Percentiles rank a stretch among this genome's conserved stretches.
phyloP scores from a whole-genome alignment of 2,888 invertebrate genomes.

The Campoletis raptor region DNA sequence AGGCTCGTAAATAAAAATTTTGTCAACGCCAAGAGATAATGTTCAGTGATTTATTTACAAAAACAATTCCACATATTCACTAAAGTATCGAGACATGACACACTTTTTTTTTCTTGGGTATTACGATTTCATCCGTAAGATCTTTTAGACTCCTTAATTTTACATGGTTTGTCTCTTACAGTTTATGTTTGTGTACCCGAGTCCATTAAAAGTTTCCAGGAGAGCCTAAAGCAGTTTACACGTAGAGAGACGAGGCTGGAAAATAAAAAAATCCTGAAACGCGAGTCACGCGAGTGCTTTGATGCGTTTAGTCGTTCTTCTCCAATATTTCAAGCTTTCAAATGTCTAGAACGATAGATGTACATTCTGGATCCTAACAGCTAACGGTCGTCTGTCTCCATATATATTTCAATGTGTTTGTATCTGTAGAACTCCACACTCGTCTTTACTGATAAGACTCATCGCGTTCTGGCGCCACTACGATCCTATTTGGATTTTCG shows the following conservation, averaged over 20 bases:
- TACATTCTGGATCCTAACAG: constrained; percentile 37
- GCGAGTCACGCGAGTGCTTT: constrained; percentile 40
- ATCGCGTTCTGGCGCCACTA: constrained; percentile 62
- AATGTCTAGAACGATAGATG: constrained; percentile 53
- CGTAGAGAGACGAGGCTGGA: constrained; percentile 24
- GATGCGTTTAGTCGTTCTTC: constrained; percentile 40
- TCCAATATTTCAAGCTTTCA: constrained; percentile 24
- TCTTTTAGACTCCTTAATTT: constrained; percentile 14
- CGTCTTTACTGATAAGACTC: constrained; percentile 60
- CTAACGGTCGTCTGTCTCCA: constrained; percentile 45
- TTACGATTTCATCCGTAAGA: not conserved
- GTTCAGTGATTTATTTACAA: constrained; percentile 1
- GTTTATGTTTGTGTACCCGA: constrained; percentile 22
- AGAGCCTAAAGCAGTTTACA: constrained; percentile 2
- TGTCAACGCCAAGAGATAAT: not conserved
- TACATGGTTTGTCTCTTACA: constrained; percentile 11
- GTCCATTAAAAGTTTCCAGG: constrained; percentile 48
- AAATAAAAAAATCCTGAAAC: constrained; percentile 46
- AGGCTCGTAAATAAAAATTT: not conserved
- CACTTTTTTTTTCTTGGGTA: too few relatives aligned
- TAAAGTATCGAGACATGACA: not conserved
- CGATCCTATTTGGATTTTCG: constrained; percentile 52
- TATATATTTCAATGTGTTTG: constrained; percentile 3
- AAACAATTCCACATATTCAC: not conserved
- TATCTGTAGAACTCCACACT: constrained; percentile 30